A percentile compares a stretch with the other conserved stretches of the same genome.
Conservation (phyloP, 2,797 vertebrate genomes). For the Malacoraja senta region DNA sequence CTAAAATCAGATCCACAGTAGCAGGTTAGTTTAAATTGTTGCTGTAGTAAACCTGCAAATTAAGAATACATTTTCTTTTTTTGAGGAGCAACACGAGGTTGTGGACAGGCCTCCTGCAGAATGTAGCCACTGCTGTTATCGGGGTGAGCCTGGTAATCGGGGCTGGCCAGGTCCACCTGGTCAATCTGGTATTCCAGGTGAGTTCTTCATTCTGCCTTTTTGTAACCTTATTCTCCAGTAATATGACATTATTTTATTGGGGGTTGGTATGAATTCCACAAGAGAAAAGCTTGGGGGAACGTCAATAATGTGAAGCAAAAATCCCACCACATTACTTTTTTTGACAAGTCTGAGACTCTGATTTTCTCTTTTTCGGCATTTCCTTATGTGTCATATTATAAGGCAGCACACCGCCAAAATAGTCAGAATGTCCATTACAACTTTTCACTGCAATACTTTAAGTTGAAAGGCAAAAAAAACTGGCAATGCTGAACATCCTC, state of each 20-base stretch:
- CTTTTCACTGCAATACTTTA: no score
- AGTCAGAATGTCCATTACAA: no score
- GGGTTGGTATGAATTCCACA: neutral
- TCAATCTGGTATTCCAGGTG: conserved; percentile 68
- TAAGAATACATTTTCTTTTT: conserved; percentile 12
- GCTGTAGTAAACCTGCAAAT: neutral
- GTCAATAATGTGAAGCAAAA: neutral
- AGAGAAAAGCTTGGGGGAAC: neutral
- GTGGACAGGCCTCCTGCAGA: conserved; percentile 54
- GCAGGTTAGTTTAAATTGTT: neutral
- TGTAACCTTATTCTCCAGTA: neutral
- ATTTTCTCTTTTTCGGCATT: no score
- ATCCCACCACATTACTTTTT: neutral
- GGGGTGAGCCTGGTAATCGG: conserved; percentile 63
- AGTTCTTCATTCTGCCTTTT: conserved; percentile 36
- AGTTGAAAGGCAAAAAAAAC: no score
- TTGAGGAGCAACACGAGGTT: conserved; percentile 15
- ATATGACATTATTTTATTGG: neutral
- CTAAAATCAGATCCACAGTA: neutral
- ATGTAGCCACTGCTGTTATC: conserved; percentile 61
- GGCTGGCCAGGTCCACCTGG: conserved; percentile 63
- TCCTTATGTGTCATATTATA: no score
- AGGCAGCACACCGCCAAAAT: no score
- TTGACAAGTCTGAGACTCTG: neutral
- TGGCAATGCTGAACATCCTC: no score